Evolutionary conservation across 2,797 vertebrate species (phyloP).

Genomic region (Liasis olivaceus): DNA sequence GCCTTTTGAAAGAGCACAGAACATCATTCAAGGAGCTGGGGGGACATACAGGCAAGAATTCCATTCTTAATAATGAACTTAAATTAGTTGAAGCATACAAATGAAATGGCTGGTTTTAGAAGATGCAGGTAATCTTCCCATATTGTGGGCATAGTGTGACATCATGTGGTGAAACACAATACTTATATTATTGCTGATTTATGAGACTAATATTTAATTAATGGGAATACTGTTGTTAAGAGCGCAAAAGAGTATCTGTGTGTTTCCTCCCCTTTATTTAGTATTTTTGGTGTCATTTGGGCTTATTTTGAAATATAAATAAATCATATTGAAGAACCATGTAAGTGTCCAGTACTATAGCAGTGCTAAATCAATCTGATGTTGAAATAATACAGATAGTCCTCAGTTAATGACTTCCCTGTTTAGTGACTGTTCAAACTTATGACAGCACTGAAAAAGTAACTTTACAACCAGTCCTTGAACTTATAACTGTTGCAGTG

Average conservation of each 20-base stretch:
- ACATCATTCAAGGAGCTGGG: background rate
- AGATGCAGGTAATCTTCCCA: background rate
- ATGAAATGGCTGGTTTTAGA: background rate
- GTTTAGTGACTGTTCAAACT: too few relatives aligned
- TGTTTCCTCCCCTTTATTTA: background rate
- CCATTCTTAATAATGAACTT: background rate
- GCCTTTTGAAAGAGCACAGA: background rate
- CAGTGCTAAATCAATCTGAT: background rate
- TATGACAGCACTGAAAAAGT: too few relatives aligned
- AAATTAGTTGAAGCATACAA: background rate
- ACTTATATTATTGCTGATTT: background rate
- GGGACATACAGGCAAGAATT: background rate
- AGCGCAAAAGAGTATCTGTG: background rate
- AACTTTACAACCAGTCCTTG: too few relatives aligned
- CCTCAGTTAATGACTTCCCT: background rate
- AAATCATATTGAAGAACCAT: too few relatives aligned
- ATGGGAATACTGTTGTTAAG: background rate
- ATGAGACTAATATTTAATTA: background rate
- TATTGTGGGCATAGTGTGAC: constrained; percentile 41
- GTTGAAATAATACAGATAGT: background rate
- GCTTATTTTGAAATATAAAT: background rate
- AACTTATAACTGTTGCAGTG: too few relatives aligned
- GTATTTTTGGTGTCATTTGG: background rate
- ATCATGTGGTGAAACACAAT: constrained; percentile 13
- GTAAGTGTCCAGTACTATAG: background rate